phyloP scores from a whole-genome alignment of 2,113 vertebrate species.

The Nothobranchius furzeri region DNA sequence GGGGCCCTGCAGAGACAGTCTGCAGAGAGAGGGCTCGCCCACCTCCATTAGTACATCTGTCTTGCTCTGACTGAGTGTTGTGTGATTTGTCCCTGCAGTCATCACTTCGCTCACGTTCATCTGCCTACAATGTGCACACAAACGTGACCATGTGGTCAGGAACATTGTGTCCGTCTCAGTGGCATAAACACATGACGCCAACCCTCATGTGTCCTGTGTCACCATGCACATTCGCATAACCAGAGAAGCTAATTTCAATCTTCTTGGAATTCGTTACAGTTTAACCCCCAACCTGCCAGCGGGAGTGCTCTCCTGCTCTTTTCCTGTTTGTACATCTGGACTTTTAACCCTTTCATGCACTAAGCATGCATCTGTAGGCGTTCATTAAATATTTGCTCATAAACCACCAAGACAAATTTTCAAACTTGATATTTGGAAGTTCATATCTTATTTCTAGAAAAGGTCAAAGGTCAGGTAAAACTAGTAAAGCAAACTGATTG shows the following conservation, averaged over 20 bases:
- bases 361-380: too few species aligned
- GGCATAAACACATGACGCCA: conserved; percentile 12
- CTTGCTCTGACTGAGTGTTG: conserved; percentile 15
- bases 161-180: conserved; percentile 23
- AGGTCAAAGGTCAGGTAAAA: too few species aligned
- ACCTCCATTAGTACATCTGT: conserved; percentile 36
- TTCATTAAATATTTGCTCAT: too few species aligned
- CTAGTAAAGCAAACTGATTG: too few species aligned
- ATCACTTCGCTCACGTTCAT: conserved; percentile 36
- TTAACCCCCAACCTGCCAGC: background rate
- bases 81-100: conserved; percentile 37
- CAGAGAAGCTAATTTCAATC: conserved; percentile 33
- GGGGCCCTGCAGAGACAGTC: conserved; percentile 40
- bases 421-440: too few species aligned
- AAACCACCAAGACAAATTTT: too few species aligned
- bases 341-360: background rate
- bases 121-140: conserved; percentile 13
- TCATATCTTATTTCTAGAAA: too few species aligned
- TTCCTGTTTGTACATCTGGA: conserved; percentile 14
- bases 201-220: conserved; percentile 32
- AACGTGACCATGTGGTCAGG: conserved; percentile 5
- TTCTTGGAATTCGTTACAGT: conserved; percentile 30
- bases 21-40: conserved; percentile 36
- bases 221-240: conserved; percentile 39
- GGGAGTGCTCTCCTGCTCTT: background rate